phyloP scores from a whole-genome alignment of 2,113 vertebrate species.

The Odontesthes bonariensis region DNA sequence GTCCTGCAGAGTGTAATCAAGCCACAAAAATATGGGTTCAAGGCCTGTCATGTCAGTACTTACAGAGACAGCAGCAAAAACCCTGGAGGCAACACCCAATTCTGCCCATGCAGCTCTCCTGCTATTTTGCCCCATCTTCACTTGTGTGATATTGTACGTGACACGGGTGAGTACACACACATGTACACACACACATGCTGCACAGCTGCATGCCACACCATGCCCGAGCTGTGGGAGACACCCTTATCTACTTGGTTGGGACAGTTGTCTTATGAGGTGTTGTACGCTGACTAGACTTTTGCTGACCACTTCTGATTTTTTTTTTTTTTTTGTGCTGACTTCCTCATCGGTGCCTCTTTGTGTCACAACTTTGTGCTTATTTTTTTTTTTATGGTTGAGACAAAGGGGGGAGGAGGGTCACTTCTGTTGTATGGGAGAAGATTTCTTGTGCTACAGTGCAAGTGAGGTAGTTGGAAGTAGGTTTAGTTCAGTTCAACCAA shows the following conservation, averaged over 20 bases:
- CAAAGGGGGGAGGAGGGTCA: constrained; percentile 20
- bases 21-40: constrained; percentile 43
- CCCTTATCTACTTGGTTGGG: constrained; percentile 71
- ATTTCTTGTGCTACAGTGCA: background rate
- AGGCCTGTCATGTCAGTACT: constrained; percentile 72
- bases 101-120: constrained; percentile 80
- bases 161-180: constrained; percentile 51
- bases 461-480: too few species aligned
- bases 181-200: constrained; percentile 12
- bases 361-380: constrained; percentile 73
- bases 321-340: constrained; percentile 78
- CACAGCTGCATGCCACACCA: constrained; percentile 37
- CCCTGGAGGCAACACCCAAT: constrained; percentile 75
- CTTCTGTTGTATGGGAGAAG: constrained; percentile 19
- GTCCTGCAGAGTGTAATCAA: constrained; percentile 43
- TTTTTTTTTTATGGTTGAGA: constrained; percentile 37
- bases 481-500: background rate
- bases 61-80: constrained; percentile 60
- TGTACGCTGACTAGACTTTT: constrained; percentile 80
- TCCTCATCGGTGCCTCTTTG: constrained; percentile 71
- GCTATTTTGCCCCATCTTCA: constrained; percentile 75
- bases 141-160: constrained; percentile 70
- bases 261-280: constrained; percentile 79
- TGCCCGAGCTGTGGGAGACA: constrained; percentile 45
- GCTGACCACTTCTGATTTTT: constrained; percentile 75